These are phyloP conservation scores for Graptemys geographica DNA, from an alignment of 2,797 vertebrate species.

Conservation along the genomic window DNA sequence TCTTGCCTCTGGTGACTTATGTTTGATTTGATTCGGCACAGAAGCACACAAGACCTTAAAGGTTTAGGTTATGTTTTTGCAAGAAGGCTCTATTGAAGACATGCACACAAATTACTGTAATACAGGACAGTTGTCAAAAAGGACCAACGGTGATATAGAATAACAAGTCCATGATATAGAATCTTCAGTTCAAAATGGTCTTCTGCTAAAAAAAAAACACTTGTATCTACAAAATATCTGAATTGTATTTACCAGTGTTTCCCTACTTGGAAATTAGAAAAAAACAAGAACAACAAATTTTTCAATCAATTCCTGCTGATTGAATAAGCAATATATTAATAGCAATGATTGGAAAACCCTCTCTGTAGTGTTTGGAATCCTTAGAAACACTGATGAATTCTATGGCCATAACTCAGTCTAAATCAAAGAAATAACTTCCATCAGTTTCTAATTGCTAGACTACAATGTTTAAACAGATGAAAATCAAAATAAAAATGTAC, in stretches of 20 bases:
- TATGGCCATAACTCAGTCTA: not conserved
- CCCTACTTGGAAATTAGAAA: slow-evolving; percentile 68
- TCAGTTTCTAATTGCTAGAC: slow-evolving; percentile 35
- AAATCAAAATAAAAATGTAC: slow-evolving; percentile 8
- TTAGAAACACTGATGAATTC: slow-evolving; percentile 30
- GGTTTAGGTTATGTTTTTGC: slow-evolving; percentile 49
- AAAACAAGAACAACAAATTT: slow-evolving; percentile 38
- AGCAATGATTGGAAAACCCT: slow-evolving; percentile 27
- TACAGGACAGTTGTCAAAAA: slow-evolving; percentile 72
- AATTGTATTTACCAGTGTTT: slow-evolving; percentile 54
- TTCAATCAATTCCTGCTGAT: slow-evolving; percentile 45
- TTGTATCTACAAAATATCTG: slow-evolving; percentile 62
- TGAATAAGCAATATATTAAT: slow-evolving; percentile 40
- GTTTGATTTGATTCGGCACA: slow-evolving; percentile 73
- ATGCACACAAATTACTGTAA: slow-evolving; percentile 66
- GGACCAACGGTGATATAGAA: slow-evolving; percentile 19
- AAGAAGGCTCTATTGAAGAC: slow-evolving; percentile 66
- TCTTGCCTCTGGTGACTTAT: slow-evolving; percentile 51
- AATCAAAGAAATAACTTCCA: slow-evolving; percentile 35
- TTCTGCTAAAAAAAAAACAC: slow-evolving; percentile 49
- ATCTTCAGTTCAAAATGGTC: slow-evolving; percentile 50
- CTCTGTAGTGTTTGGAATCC: slow-evolving; percentile 45
- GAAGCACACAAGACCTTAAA: slow-evolving; percentile 62
- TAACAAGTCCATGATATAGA: slow-evolving; percentile 34
- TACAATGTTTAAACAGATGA: slow-evolving; percentile 33